These are phyloP conservation scores for Cataglyphis altisquamis DNA, from an alignment of 2,888 invertebrate species.

Conservation along the genomic window DNA sequence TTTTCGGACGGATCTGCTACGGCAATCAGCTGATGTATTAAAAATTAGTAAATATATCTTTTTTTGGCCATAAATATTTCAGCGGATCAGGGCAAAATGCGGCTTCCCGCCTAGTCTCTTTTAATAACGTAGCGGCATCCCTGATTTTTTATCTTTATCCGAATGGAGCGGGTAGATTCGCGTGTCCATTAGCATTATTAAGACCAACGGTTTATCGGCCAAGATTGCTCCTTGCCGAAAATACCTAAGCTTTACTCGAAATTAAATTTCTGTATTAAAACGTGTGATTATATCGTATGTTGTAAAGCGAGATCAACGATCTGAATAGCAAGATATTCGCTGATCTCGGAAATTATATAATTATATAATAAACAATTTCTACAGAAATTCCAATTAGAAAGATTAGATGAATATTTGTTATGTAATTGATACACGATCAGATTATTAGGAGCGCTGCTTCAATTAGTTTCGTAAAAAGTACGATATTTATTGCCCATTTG, in stretches of 20 bases:
- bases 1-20: background rate
- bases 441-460: background rate
- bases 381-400: background rate
- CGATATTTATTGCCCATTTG: background rate
- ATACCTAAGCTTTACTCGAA: constrained; percentile 55
- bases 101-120: background rate
- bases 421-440: background rate
- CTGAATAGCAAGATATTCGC: background rate
- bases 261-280: constrained; percentile 56
- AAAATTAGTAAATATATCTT: constrained; percentile 28
- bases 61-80: constrained; percentile 24
- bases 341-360: constrained; percentile 1
- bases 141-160: constrained; percentile 33
- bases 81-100: background rate
- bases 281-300: background rate
- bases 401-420: background rate
- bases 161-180: constrained; percentile 45
- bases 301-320: background rate
- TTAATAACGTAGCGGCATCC: constrained; percentile 11
- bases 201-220: constrained; percentile 20
- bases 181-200: constrained; percentile 74
- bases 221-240: constrained; percentile 36
- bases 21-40: background rate
- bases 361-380: background rate
- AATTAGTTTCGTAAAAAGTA: background rate